Evolutionary conservation across 1,140 invertebrate species (phyloP).

Genomic region (Drosophila neocordata): DNA sequence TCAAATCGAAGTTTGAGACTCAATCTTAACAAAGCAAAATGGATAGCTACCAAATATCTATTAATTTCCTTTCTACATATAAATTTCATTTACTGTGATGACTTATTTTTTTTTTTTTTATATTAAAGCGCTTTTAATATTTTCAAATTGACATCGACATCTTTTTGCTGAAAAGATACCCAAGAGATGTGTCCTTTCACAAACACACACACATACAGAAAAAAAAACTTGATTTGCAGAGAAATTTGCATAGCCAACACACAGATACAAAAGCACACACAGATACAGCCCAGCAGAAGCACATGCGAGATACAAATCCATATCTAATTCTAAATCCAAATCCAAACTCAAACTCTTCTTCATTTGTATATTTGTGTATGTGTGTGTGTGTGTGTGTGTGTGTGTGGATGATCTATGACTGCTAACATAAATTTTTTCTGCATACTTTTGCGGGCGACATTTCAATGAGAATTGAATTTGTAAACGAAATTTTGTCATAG

Average conservation of each 20-base stretch:
- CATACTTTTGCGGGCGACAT: constrained; percentile 47
- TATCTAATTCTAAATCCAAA: constrained; percentile 9
- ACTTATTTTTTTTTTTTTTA: too few relatives aligned
- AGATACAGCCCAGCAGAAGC: background rate
- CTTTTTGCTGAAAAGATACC: background rate
- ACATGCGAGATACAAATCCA: background rate
- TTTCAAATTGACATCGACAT: constrained; percentile 5
- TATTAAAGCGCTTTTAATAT: background rate
- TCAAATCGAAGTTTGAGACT: too few relatives aligned
- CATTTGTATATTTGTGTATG: background rate
- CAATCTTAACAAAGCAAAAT: too few relatives aligned
- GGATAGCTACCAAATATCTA: too few relatives aligned
- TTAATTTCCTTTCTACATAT: too few relatives aligned
- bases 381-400: constrained; percentile 46
- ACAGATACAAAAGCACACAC: background rate
- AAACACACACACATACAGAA: background rate
- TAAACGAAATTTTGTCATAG: constrained; percentile 47
- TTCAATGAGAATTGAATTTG: constrained; percentile 66
- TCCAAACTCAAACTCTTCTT: constrained; percentile 4
- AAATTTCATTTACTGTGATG: too few relatives aligned
- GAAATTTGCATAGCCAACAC: constrained; percentile 1
- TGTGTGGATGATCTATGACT: constrained; percentile 65
- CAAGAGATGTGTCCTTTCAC: background rate
- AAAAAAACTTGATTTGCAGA: constrained; percentile 2
- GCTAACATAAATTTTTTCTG: constrained; percentile 71